A percentile compares a stretch with the other conserved stretches of the same genome.
phyloP scores from a whole-genome alignment of 2,797 vertebrate species.

The Delichon dasypus region DNA sequence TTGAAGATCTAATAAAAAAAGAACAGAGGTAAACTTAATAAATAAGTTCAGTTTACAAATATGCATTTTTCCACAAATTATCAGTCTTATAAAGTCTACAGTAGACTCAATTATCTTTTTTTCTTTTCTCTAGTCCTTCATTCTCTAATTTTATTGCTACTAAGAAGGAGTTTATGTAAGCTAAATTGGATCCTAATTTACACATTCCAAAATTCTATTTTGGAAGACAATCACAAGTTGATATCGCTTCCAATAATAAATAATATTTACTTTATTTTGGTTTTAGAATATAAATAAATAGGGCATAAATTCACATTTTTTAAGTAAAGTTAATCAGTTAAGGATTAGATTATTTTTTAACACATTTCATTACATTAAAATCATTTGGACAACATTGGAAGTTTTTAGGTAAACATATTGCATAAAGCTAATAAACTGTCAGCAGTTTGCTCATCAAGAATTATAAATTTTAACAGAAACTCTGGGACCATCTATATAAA shows the following conservation, averaged over 20 bases:
- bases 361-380: not conserved
- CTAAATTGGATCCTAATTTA: not conserved
- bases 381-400: accelerated
- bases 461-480: not conserved
- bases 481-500: not conserved
- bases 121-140: not conserved
- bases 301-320: not conserved
- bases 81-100: not conserved
- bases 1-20: not conserved
- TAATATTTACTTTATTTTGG: not conserved
- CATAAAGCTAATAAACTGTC: not conserved
- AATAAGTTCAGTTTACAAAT: not conserved
- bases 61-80: accelerated
- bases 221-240: not conserved
- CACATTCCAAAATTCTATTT: not conserved
- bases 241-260: not conserved
- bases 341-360: not conserved
- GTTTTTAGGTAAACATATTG: not conserved
- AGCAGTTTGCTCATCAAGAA: not conserved
- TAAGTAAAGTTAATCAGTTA: not conserved
- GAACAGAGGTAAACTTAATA: not conserved
- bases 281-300: not conserved
- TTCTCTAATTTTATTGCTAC: not conserved
- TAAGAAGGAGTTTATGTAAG: not conserved
- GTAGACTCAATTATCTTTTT: not conserved